phyloP scores from a whole-genome alignment of 2,113 vertebrate species.

The Cyprinodon tularosa region DNA sequence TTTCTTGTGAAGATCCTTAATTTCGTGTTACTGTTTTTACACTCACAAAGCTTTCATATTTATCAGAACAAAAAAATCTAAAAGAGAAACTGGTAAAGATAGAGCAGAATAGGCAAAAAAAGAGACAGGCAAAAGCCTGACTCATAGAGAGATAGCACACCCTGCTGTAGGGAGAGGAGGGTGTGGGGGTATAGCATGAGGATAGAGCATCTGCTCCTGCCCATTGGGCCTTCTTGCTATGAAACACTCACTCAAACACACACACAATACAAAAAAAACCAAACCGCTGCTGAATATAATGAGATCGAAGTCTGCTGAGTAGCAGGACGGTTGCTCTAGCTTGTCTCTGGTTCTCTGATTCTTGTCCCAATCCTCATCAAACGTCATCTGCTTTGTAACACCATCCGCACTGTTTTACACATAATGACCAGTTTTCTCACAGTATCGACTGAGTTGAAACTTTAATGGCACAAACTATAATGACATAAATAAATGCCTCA shows the following conservation, averaged over 20 bases:
- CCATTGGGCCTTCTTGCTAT: conserved; percentile 62
- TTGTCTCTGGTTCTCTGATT: conserved; percentile 54
- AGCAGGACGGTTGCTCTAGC: conserved; percentile 52
- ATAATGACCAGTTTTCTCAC: conserved; percentile 12
- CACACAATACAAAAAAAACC: conserved; percentile 19
- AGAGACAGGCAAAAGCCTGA: conserved; percentile 25
- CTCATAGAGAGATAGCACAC: conserved; percentile 38
- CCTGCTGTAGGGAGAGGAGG: conserved; percentile 39
- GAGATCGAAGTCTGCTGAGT: conserved; percentile 66
- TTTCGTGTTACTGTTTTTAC: neutral
- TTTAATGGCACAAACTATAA: neutral
- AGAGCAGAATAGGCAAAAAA: conserved; percentile 22
- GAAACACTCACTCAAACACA: conserved; percentile 44
- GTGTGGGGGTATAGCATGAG: conserved; percentile 49
- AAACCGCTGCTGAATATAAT: conserved; percentile 70
- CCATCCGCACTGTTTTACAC: conserved; percentile 40
- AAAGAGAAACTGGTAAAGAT: conserved; percentile 24
- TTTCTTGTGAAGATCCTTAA: neutral
- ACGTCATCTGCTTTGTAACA: conserved; percentile 59
- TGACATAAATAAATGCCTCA: neutral
- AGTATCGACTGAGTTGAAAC: neutral
- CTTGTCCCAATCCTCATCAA: conserved; percentile 55
- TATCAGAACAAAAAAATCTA: conserved; percentile 14
- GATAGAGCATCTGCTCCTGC: conserved; percentile 72
- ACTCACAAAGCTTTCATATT: neutral